Base-by-base conservation (phyloP, 2,797 vertebrate species). In the Crenichthys baileyi region DNA sequence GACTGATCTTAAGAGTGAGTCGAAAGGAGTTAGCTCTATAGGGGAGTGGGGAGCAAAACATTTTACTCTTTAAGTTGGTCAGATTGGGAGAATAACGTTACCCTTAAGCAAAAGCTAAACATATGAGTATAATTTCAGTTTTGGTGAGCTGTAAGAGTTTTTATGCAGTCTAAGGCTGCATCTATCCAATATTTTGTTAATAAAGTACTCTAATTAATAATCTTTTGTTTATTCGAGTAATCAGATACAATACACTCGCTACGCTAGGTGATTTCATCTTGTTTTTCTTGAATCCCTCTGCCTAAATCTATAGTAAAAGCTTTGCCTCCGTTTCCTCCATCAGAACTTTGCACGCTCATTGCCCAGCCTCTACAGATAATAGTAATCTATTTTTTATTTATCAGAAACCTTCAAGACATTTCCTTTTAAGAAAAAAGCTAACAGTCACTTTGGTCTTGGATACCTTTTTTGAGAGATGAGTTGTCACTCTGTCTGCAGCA, bases 1-100 rank as follows among this genome's bases (percentile, higher is more conserved):
- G 22, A 73, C 75, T 85, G 79, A 80, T 72, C 77, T 83, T 83
- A 81, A 68, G 65, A 81, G 73, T 74, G 79, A 83, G 79, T 46
- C 75, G 68, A 51, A 80, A 89, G 81, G 77, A 81, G 67, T 77
- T 82, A 31, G 26, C 77, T 84, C 56, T 87, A 65, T 9, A 68
- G 39, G 24, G 24, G 22, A 68, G 5, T 12, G 22, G 2, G 20
- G 39, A 44, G 61, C 20, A 65, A 36, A 65, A 36, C 58, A 61
- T 61, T 31, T 18, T 36, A 46, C 44, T 46, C 44, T 11, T 46
- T 36, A 36, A 36, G 36, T 36, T 36, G 36, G 36, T 36, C 44
- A 46, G 11, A 46, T 11, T 46, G 44, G 44, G 44, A 46, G 44
- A 46, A 46, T 46, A 46, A 46, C 7, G 44, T 11, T 46, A 63